Base-by-base conservation (phyloP, 2,888 invertebrate species). In the Perdita meconis region DNA sequence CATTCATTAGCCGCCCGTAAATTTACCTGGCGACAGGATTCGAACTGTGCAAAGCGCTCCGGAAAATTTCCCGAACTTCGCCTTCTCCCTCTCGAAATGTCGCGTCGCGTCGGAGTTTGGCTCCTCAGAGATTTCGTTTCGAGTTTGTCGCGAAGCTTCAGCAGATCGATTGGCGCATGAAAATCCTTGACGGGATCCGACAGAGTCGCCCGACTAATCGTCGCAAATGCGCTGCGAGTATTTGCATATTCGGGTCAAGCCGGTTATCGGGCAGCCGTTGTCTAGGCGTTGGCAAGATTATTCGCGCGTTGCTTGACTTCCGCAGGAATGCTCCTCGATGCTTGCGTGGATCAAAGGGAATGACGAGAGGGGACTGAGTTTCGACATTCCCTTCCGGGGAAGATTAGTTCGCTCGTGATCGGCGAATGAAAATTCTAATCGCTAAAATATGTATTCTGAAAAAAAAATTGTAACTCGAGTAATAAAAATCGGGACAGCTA, bases 1-100 rank as follows among this genome's bases (percentile, higher is more conserved):
- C 85, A 87, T 90, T 90, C 88, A 90, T 90, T 90, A 90, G 89
- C 78, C 86, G 86, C 76, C n/a, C n/a, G 86, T 82, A 86, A 90
- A 89, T 89, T 89, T 89, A 88, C 87, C 86, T 84, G 86, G 71
- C 71, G 78, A 75, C 80, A 44, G 30, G 63, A 66, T 59, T 61
- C 60, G 69, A 42, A 36, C 55, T 40, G 19, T 42, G 26, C 34
- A 50, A 65, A 56, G 61, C 61, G 67, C 51, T 42, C 22, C 47
- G 13, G 53, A 57, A 74, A 16, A 42, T 74, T 19, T 26, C 51
- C 42, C 47, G 68, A 47, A 72, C 60, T 61, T 68, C n/a, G 56
- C 3, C 30, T 16, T 22, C 40, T 1, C 42, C 13, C 30, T 12
- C 26, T 12, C 26, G 30, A 30, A 30, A 4, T 30, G 3, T 30